Percentiles rank a stretch among this genome's conserved stretches.
These are phyloP conservation scores for Chitala chitala DNA, from an alignment of 2,113 vertebrate genomes.

Conservation along the genomic window DNA sequence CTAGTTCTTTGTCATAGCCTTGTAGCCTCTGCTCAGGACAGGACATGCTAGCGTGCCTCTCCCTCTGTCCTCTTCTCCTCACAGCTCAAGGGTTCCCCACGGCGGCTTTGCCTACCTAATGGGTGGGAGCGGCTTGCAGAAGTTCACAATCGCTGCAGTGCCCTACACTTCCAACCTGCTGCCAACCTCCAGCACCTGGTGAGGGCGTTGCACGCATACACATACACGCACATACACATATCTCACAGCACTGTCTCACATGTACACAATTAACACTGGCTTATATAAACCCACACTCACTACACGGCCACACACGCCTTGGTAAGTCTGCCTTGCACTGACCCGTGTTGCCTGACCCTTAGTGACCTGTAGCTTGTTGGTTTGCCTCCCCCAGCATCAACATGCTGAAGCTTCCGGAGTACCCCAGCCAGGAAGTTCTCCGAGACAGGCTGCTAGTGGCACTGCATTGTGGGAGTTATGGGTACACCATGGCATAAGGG, in stretches of 20 bases:
- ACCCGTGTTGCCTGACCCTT: neutral
- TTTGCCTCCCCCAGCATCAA: constrained; percentile 75
- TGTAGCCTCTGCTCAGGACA: too few species aligned
- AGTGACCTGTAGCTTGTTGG: neutral
- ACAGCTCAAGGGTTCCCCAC: constrained; percentile 93
- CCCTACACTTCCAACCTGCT: constrained; percentile 88
- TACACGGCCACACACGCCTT: neutral
- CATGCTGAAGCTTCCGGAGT: constrained; percentile 98
- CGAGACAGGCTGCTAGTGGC: constrained; percentile 92
- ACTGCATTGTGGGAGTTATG: constrained; percentile 94
- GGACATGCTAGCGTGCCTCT: neutral
- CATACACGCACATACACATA: neutral
- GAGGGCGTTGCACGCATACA: constrained; percentile 34
- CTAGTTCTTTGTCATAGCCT: too few species aligned
- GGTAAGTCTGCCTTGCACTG: neutral
- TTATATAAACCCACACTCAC: neutral
- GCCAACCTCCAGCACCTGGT: constrained; percentile 97
- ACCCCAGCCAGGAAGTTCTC: constrained; percentile 86
- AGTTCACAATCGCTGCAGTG: constrained; percentile 92
- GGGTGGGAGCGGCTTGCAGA: constrained; percentile 94
- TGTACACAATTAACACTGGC: neutral
- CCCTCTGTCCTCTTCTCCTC: neutral
- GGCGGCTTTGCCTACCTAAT: constrained; percentile 95
- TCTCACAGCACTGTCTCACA: neutral
- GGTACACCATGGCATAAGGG: constrained; percentile 91